Evolutionary conservation across 2,888 invertebrate species (phyloP), one percentile per base, ranked within the genome.

Genomic region (Sinohyriopsis cumingii): DNA sequence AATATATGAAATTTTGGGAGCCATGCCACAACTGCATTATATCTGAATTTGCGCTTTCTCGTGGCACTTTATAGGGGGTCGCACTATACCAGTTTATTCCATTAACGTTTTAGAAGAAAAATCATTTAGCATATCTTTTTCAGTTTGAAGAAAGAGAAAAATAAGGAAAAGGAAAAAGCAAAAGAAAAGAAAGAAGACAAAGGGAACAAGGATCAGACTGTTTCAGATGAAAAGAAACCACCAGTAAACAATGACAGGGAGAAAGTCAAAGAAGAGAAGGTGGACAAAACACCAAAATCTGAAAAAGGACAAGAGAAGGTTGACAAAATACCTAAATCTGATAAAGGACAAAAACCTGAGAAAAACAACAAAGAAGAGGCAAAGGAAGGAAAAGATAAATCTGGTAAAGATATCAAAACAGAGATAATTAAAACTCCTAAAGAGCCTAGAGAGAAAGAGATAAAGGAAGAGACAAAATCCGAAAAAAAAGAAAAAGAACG

Each of bases 401-500:
- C 9, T 24, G 12, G 15, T 61, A 24, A 28, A 25, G 28, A 61
- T 1, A 15, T 25, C 28, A 25, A 61, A n/a, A 24, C 20, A 24
- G 22, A 22, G 28, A 24, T 24, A n/a, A 19, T 57, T 18, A 69
- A 68, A 19, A 66, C 45, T 63, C 18, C 56, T 22, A 75, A 72
- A 64, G 69, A 69, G 55, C 70, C 62, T 67, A 77, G 67, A 71
- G 64, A 69, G 67, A 63, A 76, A 74, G 71, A 78, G 72, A 59
- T 78, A 76, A 55, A 69, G 63, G 63, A 70, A 20, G 79, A 80
- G 59, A 68, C 67, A 7, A 72, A 70, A 28, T 59, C 67, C 45
- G 72, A 71, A 67, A 68, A 77, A 59, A 80, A 80, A 59, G 80
- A 81, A 72, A 72, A 76, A 56, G 73, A 73, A 55, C 68, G 71